A percentile compares a stretch with the other conserved stretches of the same genome.
phyloP scores from a whole-genome alignment of 2,113 vertebrate species.

The Romanogobio albipinnatus region DNA sequence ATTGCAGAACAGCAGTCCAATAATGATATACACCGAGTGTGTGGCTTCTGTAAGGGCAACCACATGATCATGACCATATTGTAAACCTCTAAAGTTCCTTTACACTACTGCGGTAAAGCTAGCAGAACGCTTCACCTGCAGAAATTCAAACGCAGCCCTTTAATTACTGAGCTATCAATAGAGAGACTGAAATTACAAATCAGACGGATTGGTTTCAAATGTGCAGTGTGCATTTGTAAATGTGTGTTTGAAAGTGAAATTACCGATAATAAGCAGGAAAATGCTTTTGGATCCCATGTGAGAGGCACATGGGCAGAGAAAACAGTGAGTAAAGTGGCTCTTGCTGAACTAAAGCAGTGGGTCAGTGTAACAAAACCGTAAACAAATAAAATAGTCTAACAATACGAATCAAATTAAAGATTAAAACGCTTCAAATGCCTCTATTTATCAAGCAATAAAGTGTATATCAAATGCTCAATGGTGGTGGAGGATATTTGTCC shows the following conservation, averaged over 20 bases:
- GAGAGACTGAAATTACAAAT: constrained; percentile 46
- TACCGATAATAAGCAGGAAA: constrained; percentile 55
- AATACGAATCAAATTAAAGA: constrained; percentile 49
- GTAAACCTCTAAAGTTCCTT: constrained; percentile 21
- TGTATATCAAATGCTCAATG: constrained; percentile 48
- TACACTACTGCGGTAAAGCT: constrained; percentile 31
- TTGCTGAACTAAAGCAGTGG: constrained; percentile 32
- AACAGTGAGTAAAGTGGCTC: constrained; percentile 18
- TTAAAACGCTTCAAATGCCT: constrained; percentile 51
- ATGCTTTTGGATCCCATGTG: constrained; percentile 18
- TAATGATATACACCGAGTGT: constrained; percentile 31
- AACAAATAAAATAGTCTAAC: not conserved
- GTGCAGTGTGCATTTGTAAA: constrained; percentile 36
- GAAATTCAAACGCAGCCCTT: constrained; percentile 12
- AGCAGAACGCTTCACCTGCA: constrained; percentile 52
- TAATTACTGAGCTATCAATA: constrained; percentile 46
- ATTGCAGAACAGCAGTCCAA: constrained; percentile 36
- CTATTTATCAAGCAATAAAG: constrained; percentile 53
- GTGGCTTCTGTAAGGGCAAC: constrained; percentile 35
- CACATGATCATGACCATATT: constrained; percentile 41
- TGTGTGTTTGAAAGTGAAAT: constrained; percentile 52
- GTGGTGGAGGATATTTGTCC: constrained; percentile 38
- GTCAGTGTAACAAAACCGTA: constrained; percentile 23
- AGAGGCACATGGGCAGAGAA: constrained; percentile 42
- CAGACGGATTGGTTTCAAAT: constrained; percentile 29